A percentile compares a stretch with the other conserved stretches of the same genome.
Evolutionary conservation across 2,113 vertebrate genomes (phyloP).

Genomic region (Tupaia tana): DNA sequence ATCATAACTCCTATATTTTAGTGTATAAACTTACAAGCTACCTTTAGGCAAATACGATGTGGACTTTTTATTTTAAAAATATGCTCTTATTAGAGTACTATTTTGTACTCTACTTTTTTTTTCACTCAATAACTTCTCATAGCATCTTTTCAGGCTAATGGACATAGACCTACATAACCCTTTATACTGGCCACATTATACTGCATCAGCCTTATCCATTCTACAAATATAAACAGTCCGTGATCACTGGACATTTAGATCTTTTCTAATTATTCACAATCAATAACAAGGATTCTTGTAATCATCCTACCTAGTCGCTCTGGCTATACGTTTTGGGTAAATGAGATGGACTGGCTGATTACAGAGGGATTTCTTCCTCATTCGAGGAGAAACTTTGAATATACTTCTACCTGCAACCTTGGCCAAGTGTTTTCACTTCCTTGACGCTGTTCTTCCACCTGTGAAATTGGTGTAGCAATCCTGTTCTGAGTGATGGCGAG

Average conservation of each 20-base stretch:
- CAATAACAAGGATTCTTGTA: too few species aligned
- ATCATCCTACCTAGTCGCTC: background rate
- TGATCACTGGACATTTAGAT: background rate
- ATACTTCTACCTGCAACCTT: background rate
- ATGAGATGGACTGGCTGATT: background rate
- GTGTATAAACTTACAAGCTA: background rate
- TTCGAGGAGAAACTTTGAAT: background rate
- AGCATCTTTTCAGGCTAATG: background rate
- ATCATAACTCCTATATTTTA: background rate
- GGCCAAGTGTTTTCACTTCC: background rate
- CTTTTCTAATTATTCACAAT: background rate
- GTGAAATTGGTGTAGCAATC: background rate
- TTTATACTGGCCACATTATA: background rate
- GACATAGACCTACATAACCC: rapidly evolving
- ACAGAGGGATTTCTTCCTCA: background rate
- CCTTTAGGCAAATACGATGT: background rate
- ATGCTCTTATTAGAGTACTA: rapidly evolving
- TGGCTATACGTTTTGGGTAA: background rate
- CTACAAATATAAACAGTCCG: background rate
- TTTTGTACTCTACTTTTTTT: background rate
- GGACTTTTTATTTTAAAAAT: background rate
- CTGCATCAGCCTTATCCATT: background rate
- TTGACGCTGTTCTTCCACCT: background rate
- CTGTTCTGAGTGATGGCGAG: background rate
- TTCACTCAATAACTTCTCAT: background rate